Evolutionary conservation across 1,140 invertebrate species (phyloP), one percentile per base, ranked within the genome.

Genomic region (Caenorhabditis inopinata): DNA sequence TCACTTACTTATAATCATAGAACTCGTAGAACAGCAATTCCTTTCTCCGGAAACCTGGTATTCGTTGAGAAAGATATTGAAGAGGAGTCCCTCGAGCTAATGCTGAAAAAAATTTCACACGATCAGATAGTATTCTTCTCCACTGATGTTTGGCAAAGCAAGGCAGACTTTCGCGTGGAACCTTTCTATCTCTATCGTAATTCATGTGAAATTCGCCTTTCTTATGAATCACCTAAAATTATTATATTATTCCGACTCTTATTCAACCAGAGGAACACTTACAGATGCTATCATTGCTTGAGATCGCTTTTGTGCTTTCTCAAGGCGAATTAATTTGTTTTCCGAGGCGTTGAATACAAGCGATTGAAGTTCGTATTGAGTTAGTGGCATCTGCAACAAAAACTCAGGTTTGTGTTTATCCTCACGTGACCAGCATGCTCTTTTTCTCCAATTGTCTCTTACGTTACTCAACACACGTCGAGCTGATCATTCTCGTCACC

Each of bases 1-100:
- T 48, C 14, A 78, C 76, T 62, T 16, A 78, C 76, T 78, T 62
- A 47, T 48, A 78, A 27, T 78, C 76, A 7, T 12, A 32, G 14
- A 78, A 47, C 21, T 62, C 49, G 0, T 27, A 16, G 2, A 78
- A 45, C 29, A 78, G 21, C 5, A 42, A 7, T 29, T 78, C 76
- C 21, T 78, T 62, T 38, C 23, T 9, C 12, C 42, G 1, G 18
- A 62, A 78, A 14, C 14, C n/a, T 11, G 76, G 76, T 14, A 78
- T 14, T 35, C 47, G 25, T 7, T 68, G 29, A 27, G 18, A 0
- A 7, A 78, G 29, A 42, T 78, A 42, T 11, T 38, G 18, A 25
- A 62, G 21, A 5, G 76, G 76, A n/a, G 16, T 46, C 21, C 76
- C 76, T 62, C 76, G 16, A 16, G 53, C 16, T 14, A 78, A 42